Conservation (phyloP, 2,113 vertebrate species). For the Oplegnathus fasciatus region DNA sequence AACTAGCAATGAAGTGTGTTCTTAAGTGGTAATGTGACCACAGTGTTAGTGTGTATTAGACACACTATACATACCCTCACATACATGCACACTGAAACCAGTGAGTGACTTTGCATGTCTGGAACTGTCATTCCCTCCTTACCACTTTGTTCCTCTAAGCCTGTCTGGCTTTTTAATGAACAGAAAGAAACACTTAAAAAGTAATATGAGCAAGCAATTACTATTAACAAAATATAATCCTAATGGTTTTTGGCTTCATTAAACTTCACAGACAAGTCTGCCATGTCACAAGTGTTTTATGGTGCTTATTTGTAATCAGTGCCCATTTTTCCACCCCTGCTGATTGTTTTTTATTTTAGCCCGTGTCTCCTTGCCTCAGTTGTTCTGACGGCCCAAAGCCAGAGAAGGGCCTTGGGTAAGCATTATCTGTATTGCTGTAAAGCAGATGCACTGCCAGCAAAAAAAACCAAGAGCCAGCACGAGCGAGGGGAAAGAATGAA, state of each 20-base stretch:
- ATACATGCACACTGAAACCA: constrained; percentile 1
- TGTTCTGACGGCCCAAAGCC: constrained; percentile 15
- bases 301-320: background rate
- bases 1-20: background rate
- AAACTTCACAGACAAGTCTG: constrained; percentile 54
- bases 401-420: constrained; percentile 59
- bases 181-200: constrained; percentile 72
- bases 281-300: constrained; percentile 50
- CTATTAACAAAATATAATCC: constrained; percentile 70
- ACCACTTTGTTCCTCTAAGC: constrained; percentile 51
- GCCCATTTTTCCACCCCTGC: constrained; percentile 21
- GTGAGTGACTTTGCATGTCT: constrained; percentile 35
- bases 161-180: constrained; percentile 70
- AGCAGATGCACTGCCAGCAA: constrained; percentile 67
- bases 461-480: constrained; percentile 38
- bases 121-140: constrained; percentile 51
- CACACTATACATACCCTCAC: background rate
- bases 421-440: constrained; percentile 74
- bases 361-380: background rate
- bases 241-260: constrained; percentile 70
- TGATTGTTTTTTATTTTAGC: constrained; percentile 8
- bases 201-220: constrained; percentile 66
- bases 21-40: constrained; percentile 13
- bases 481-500: constrained; percentile 28
- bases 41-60: background rate